phyloP scores from a whole-genome alignment of 2,888 invertebrate genomes.

The Sussaba pulchella region DNA sequence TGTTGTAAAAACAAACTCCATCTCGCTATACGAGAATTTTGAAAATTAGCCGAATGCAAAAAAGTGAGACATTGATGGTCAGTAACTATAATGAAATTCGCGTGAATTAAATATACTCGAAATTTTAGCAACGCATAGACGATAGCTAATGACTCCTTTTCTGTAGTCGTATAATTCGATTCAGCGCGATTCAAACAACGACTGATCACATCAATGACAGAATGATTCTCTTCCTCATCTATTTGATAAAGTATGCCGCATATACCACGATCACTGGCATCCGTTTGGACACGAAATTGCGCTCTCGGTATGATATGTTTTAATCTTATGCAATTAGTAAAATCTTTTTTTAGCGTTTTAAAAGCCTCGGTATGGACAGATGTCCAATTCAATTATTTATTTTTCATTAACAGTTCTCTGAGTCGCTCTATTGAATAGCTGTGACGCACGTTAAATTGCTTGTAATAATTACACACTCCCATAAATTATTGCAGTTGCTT shows the following conservation, averaged over 20 bases:
- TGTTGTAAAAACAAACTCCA: conserved; percentile 66
- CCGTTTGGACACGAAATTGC: no score
- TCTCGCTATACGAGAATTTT: conserved; percentile 67
- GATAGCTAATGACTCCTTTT: conserved; percentile 71
- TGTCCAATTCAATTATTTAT: conserved; percentile 44
- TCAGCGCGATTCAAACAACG: conserved; percentile 62
- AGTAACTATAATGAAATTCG: conserved; percentile 65
- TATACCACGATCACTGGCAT: conserved; percentile 55
- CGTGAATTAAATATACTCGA: conserved; percentile 70
- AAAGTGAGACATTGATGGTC: conserved; percentile 73
- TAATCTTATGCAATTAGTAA: conserved; percentile 29
- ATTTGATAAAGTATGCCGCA: conserved; percentile 63
- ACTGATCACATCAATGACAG: conserved; percentile 69
- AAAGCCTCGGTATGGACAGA: conserved; percentile 31
- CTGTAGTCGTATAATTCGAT: conserved; percentile 67
- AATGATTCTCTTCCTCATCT: conserved; percentile 6
- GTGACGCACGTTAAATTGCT: conserved; percentile 20
- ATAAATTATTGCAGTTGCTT: conserved; percentile 69
- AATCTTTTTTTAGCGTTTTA: conserved; percentile 7
- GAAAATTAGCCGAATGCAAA: conserved; percentile 69
- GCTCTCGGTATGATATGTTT: no score
- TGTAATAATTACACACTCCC: conserved; percentile 54
- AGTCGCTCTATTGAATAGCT: conserved; percentile 26
- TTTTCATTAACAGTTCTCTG: conserved; percentile 40
- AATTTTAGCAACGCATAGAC: conserved; percentile 70